Conservation (phyloP, 2,797 vertebrate species). For the Acanthopagrus latus region DNA sequence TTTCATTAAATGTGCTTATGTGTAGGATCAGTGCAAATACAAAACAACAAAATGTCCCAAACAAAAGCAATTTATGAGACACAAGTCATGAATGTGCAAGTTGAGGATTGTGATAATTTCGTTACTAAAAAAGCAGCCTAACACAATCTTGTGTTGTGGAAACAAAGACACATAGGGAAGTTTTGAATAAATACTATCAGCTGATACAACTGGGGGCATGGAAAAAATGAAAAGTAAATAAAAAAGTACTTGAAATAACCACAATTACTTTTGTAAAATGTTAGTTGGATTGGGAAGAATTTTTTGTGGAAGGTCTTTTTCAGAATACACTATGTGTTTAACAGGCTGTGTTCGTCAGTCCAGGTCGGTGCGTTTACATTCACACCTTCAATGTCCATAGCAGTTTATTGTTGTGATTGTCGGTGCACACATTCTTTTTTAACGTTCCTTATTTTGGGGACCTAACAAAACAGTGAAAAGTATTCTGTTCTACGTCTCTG, state of each 20-base stretch:
- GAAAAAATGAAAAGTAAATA: no score
- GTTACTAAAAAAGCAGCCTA: not conserved
- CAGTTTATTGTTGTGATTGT: not conserved
- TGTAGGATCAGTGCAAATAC: not conserved
- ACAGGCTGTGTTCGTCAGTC: not conserved
- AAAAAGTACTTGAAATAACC: not conserved
- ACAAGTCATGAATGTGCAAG: not conserved
- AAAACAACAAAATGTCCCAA: not conserved
- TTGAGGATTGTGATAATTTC: not conserved
- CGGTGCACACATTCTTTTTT: conserved; percentile 9
- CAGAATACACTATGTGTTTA: no score
- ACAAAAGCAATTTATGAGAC: not conserved
- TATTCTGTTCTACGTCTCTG: not conserved
- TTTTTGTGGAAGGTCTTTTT: no score
- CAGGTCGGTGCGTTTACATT: not conserved
- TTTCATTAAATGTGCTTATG: not conserved
- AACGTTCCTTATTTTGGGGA: conserved; percentile 4
- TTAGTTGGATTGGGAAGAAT: not conserved
- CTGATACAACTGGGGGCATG: no score
- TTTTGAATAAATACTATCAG: no score
- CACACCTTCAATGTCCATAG: not conserved
- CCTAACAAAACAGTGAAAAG: not conserved
- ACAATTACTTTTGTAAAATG: not conserved
- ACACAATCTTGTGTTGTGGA: not conserved
- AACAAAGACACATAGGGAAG: no score